phyloP scores from a whole-genome alignment of 2,113 vertebrate genomes.

The Psittacus erithacus region DNA sequence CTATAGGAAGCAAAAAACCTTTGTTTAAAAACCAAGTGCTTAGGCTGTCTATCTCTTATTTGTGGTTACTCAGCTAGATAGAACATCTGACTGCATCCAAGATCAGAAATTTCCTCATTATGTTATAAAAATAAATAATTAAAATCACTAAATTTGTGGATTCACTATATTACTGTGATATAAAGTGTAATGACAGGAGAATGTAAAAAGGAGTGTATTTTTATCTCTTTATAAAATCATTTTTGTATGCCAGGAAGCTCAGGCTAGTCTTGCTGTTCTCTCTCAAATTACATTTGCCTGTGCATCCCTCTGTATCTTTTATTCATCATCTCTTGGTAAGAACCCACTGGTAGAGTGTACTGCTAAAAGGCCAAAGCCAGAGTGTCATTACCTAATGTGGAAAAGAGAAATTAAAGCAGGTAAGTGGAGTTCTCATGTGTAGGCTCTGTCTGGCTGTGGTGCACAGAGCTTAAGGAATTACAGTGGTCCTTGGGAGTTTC shows the following conservation, averaged over 20 bases:
- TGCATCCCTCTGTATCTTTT: not conserved
- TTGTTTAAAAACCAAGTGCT: not conserved
- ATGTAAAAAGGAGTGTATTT: conserved; percentile 44
- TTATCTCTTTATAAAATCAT: conserved; percentile 51
- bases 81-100: not conserved
- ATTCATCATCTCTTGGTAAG: not conserved
- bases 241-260: conserved; percentile 22
- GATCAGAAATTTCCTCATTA: not conserved
- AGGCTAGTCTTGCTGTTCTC: conserved; percentile 25
- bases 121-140: not conserved
- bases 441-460: not conserved
- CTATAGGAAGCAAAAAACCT: not conserved
- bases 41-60: not conserved
- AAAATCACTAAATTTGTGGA: not conserved
- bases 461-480: not conserved
- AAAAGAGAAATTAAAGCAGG: not conserved
- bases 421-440: not conserved
- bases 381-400: not conserved
- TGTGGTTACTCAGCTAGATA: not conserved
- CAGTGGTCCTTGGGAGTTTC: not conserved
- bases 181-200: conserved; percentile 25
- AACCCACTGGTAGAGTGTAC: not conserved
- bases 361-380: not conserved
- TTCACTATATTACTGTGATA: not conserved
- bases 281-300: conserved; percentile 34